Evolutionary conservation across 2,888 invertebrate genomes (phyloP).

Genomic region (Ypsolopha scabrella): DNA sequence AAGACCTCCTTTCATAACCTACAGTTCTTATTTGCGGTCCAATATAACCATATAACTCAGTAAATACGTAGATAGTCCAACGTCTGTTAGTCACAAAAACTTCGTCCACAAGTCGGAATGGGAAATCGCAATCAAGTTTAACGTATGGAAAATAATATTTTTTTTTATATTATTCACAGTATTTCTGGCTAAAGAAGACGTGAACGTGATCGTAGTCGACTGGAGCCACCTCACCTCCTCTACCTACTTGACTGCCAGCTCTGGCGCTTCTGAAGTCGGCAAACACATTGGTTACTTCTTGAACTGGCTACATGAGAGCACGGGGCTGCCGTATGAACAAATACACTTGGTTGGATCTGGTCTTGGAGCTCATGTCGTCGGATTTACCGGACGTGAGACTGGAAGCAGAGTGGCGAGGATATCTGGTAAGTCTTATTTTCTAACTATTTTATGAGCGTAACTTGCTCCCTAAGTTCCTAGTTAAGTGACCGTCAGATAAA

Average conservation of each 20-base stretch:
- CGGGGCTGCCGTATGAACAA: slow-evolving; percentile 27
- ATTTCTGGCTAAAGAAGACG: slow-evolving; percentile 29
- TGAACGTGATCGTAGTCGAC: slow-evolving; percentile 48
- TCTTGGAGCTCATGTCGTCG: slow-evolving; percentile 16
- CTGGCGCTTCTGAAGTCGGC: slow-evolving; percentile 42
- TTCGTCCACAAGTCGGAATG: too few species aligned
- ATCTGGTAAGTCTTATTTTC: slow-evolving; percentile 29
- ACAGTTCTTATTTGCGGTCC: too few species aligned
- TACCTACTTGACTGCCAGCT: slow-evolving; percentile 35
- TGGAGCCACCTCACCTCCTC: slow-evolving; percentile 39
- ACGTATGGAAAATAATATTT: neutral
- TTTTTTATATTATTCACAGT: slow-evolving; percentile 18
- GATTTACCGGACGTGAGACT: slow-evolving; percentile 39
- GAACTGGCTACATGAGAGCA: slow-evolving; percentile 27
- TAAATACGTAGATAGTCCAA: too few species aligned
- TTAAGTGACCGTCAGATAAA: too few species aligned
- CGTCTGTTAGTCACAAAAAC: too few species aligned
- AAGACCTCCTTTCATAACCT: too few species aligned
- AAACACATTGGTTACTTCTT: slow-evolving; percentile 49
- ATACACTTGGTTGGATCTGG: slow-evolving; percentile 22
- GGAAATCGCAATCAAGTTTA: too few species aligned
- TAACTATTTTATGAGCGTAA: neutral
- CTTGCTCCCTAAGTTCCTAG: neutral
- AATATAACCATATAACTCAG: too few species aligned
- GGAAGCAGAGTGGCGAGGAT: slow-evolving; percentile 41